Base-by-base conservation (phyloP, 1,140 invertebrate species). In the Pteromalus puparum region DNA sequence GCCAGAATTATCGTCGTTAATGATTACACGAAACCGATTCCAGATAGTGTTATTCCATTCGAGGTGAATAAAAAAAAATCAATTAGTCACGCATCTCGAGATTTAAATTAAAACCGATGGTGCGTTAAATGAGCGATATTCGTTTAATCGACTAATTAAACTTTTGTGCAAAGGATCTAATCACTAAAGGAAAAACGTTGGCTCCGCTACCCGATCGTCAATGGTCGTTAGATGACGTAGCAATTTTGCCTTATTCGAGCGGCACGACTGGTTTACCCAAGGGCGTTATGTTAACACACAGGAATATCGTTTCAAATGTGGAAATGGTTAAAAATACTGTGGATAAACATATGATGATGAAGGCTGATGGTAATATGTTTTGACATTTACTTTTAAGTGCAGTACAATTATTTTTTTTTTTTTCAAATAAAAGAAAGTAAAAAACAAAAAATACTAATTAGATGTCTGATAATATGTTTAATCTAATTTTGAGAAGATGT, bases 241-340 rank as follows among this genome's bases (percentile, higher is more conserved):
- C 94, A 2, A 84, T 95, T 28, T 91, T 96, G 83, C 96, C 96
- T 0, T 96, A 96, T 89, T 96, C 97, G 0, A 98, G 97, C 92
- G 97, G 98, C 7, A 98, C 98, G 0, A 99, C 97, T 46, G 97
- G 98, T 74, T 90, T 97, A 76, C 97, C 98, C 0, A 99, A 99
- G 93, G 98, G 97, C 18, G 98, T 98, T 0, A 96, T 97, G 94
- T 93, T 98, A 26, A 97, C 97, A 0, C 97, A 98, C 89, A 92
- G 90, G 68, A 98, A 97, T 93, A 89, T 98, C 5, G 92, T 97
- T 12, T 93, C 95, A 4, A 96, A 95, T 88, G 93, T 97, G 72
- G 89, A 92, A 28, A 96, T 96, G 92, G 84, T 93, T 0, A 82
- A 92, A n/a, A 87, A 90, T 78, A 90, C 91, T 48, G 88, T 68